Base-by-base conservation (phyloP, 2,888 invertebrate species). In the Ditula angustiorana region DNA sequence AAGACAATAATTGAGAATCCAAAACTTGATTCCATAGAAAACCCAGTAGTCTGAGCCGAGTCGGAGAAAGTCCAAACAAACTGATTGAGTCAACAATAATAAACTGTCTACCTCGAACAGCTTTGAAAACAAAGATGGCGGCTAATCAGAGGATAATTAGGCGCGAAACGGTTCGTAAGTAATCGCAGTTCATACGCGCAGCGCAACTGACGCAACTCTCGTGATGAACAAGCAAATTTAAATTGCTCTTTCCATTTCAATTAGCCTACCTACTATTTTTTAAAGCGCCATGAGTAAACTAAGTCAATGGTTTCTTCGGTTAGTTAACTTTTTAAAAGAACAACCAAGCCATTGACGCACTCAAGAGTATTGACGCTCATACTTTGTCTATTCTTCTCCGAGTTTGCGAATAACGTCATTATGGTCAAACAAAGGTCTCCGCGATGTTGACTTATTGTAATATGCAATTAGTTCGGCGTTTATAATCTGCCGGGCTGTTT, bases 31-130 rank as follows among this genome's bases (percentile, higher is more conserved):
- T 78, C 72, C 69, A 74, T 72, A 68, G 74, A 73, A 72, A 78
- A 78, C 69, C 78, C 82, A 79, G 83, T 81, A 85, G 86, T 84
- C 79, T 68, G 57, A 62, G 65, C 62, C 63, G 58, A 58, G 47
- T 49, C 53, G 69, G 82, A 75, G 87, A 88, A 87, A 87, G 86
- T 85, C 70, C 81, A 86, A 85, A 87, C 77, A 87, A 58, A 63
- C 60, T 75, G 68, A 70, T 61, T 63, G 61, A 52, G 62, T 69
- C 74, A 76, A 78, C 74, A 77, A 69, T 70, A 74, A 71, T 66
- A 71, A 74, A 71, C 60, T 66, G 69, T 67, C 73, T 71, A 46
- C 56, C 64, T 63, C 66, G 69, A 70, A 71, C 67, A 67, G 67
- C 49, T 62, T 52, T 46, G 47, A 71, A 75, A 73, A 74, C 71